phyloP scores from a whole-genome alignment of 2,888 invertebrate species.

The Diaperis boleti region DNA sequence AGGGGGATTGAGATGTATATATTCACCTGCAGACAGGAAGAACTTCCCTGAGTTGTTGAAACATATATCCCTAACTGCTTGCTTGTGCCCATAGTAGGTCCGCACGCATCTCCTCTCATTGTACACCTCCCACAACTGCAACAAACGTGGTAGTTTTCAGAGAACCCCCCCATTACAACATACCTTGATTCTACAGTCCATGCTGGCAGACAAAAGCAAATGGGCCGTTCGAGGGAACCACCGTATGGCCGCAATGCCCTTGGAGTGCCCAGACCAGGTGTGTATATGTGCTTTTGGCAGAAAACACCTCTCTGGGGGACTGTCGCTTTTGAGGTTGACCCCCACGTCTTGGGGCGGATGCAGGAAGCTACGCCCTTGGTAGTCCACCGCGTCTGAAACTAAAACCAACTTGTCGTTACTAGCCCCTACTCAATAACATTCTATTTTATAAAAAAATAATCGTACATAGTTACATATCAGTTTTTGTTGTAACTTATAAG shows the following conservation, averaged over 20 bases:
- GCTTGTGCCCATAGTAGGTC: constrained; percentile 96
- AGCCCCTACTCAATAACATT: constrained; percentile 11
- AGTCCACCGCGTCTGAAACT: constrained; percentile 95
- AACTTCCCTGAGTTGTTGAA: constrained; percentile 95
- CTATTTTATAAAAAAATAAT: no score
- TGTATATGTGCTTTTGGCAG: constrained; percentile 95
- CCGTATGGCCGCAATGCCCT: constrained; percentile 93
- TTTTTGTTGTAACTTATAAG: no score
- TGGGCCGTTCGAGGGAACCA: constrained; percentile 97
- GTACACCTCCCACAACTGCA: constrained; percentile 97
- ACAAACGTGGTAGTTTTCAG: constrained; percentile 22
- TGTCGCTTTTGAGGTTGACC: constrained; percentile 86
- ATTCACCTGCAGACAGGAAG: constrained; percentile 95
- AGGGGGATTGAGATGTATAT: no score
- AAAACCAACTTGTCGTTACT: no score
- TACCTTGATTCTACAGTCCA: constrained; percentile 97
- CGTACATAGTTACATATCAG: no score
- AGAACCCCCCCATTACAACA: background rate
- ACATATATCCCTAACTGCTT: constrained; percentile 95
- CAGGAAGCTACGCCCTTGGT: constrained; percentile 96
- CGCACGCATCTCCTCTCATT: constrained; percentile 92
- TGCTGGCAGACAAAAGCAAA: constrained; percentile 92
- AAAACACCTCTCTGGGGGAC: constrained; percentile 95
- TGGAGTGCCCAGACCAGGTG: constrained; percentile 97
- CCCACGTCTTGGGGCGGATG: constrained; percentile 94